Evolutionary conservation across 2,888 invertebrate genomes (phyloP).

Genomic region (Nomada hirtipes): DNA sequence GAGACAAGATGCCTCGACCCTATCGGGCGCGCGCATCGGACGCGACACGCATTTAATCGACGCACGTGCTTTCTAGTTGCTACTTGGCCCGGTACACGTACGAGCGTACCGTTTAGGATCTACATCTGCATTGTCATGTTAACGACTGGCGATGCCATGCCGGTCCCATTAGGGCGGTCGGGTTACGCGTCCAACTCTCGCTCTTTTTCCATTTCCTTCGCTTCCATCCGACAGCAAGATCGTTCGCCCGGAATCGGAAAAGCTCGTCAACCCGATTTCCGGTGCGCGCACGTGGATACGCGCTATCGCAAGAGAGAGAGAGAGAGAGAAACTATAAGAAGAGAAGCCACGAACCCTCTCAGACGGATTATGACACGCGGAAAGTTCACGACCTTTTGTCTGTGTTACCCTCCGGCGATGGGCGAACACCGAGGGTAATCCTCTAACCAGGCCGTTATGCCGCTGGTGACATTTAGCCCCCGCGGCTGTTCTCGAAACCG

Average conservation of each 20-base stretch:
- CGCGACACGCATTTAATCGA: conserved; percentile 74
- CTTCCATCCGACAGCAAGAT: too few species aligned
- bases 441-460: conserved; percentile 75
- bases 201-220: neutral
- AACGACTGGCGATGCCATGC: conserved; percentile 77
- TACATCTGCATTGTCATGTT: conserved; percentile 78
- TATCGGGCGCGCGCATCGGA: conserved; percentile 77
- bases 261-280: neutral
- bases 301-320: neutral
- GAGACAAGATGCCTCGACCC: conserved; percentile 71
- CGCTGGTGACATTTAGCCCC: conserved; percentile 83
- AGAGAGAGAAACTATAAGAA: neutral
- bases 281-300: neutral
- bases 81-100: conserved; percentile 48
- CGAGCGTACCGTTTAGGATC: conserved; percentile 76
- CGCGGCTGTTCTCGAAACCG: conserved; percentile 73
- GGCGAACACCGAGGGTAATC: conserved; percentile 67
- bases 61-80: conserved; percentile 44
- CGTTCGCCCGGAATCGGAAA: too few species aligned
- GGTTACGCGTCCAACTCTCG: conserved; percentile 30
- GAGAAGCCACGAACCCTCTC: conserved; percentile 72
- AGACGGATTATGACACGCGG: conserved; percentile 80
- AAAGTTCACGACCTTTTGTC: conserved; percentile 83
- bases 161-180: conserved; percentile 80
- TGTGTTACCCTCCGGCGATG: conserved; percentile 71